A percentile compares a stretch with the other conserved stretches of the same genome.
phyloP scores from a whole-genome alignment of 2,113 vertebrate species.

The Gracilinanus agilis region DNA sequence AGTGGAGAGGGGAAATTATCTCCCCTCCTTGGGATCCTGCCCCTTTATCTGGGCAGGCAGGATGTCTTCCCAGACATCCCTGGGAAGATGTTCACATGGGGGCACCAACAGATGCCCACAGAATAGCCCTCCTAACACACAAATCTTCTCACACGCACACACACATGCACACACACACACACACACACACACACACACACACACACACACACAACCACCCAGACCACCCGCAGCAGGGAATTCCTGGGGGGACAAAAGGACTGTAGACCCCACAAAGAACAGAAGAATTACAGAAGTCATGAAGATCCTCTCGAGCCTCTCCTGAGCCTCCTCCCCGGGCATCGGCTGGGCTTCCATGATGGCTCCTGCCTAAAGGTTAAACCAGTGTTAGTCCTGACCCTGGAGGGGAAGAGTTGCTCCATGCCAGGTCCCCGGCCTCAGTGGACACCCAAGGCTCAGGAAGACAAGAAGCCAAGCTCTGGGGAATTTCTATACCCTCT shows the following conservation, averaged over 20 bases:
- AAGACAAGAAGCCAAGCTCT: constrained; percentile 22
- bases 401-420: not conserved
- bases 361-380: constrained; percentile 90
- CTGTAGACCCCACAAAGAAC: constrained; percentile 20
- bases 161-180: fast-evolving
- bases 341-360: constrained; percentile 78
- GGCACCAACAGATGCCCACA: not conserved
- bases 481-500: constrained; percentile 12
- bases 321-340: constrained; percentile 91
- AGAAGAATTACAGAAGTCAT: constrained; percentile 88
- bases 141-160: not conserved
- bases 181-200: not conserved
- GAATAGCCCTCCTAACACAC: not conserved
- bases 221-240: not conserved
- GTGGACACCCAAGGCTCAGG: not conserved
- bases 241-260: not conserved
- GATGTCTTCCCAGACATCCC: too few species aligned
- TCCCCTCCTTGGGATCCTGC: not conserved
- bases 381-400: constrained; percentile 83
- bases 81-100: not conserved
- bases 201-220: not conserved
- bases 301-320: constrained; percentile 96
- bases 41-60: not conserved
- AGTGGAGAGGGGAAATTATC: not conserved
- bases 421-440: constrained; percentile 16